Evolutionary conservation across 2,113 vertebrate genomes (phyloP).

Genomic region (Callithrix jacchus): DNA sequence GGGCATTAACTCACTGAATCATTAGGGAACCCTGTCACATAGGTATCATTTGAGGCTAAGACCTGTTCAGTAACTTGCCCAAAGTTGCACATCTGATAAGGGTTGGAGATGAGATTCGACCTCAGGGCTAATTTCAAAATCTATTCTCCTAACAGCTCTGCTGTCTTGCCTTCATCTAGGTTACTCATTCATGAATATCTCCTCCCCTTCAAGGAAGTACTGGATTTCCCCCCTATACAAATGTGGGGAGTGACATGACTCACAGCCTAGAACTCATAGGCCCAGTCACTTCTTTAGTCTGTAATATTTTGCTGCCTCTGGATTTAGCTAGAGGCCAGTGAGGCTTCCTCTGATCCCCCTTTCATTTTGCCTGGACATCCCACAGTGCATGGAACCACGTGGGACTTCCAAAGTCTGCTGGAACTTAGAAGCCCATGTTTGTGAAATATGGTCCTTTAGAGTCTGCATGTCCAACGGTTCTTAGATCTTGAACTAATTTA

Average conservation of each 20-base stretch:
- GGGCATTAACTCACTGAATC: not conserved
- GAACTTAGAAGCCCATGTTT: not conserved
- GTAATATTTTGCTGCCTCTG: not conserved
- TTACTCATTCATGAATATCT: not conserved
- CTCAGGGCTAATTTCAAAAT: not conserved
- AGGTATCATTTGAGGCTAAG: not conserved
- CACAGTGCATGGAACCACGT: not conserved
- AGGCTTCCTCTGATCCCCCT: not conserved
- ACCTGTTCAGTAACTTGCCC: not conserved
- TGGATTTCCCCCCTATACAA: not conserved
- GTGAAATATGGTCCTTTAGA: not conserved
- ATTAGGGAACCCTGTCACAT: not conserved
- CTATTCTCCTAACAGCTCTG: not conserved
- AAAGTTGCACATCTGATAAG: not conserved
- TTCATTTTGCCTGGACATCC: not conserved
- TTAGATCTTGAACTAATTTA: not conserved
- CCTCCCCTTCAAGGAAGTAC: not conserved
- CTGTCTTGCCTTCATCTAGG: not conserved
- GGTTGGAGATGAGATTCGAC: not conserved
- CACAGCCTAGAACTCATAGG: too few relatives aligned
- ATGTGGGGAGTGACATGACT: not conserved
- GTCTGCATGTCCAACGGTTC: not conserved
- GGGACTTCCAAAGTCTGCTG: not conserved
- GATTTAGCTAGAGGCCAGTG: not conserved
- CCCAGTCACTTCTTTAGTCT: not conserved